Conservation (phyloP, 1,140 invertebrate species). For the Laodelphax striatellus region DNA sequence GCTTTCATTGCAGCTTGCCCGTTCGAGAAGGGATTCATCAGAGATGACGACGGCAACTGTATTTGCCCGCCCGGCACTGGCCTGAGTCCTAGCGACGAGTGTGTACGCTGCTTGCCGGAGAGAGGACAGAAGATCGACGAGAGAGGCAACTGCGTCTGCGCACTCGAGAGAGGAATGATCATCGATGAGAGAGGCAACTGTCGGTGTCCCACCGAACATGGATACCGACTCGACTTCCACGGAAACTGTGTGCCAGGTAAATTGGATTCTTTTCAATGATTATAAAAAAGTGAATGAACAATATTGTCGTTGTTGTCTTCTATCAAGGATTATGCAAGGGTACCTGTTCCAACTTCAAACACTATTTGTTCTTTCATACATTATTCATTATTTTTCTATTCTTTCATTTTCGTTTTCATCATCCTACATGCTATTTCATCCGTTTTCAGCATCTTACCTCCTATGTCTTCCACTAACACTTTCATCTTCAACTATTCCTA, state of each 20-base stretch:
- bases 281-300: no score
- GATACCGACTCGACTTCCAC: constrained; percentile 48
- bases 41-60: constrained; percentile 55
- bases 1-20: constrained; percentile 42
- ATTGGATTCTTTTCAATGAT: not conserved
- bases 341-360: no score
- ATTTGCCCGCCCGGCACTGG: constrained; percentile 62
- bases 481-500: no score
- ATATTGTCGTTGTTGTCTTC: no score
- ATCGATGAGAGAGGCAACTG: constrained; percentile 66
- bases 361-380: no score
- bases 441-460: no score
- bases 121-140: constrained; percentile 62
- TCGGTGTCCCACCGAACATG: constrained; percentile 56
- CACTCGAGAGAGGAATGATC: constrained; percentile 57
- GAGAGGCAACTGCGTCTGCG: constrained; percentile 67
- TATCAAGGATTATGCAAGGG: no score
- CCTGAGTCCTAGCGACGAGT: constrained; percentile 61
- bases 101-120: constrained; percentile 54
- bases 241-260: constrained; percentile 50
- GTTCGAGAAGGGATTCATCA: constrained; percentile 56
- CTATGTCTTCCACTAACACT: no score
- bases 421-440: no score
- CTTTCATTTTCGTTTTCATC: no score
- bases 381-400: no score